phyloP scores from a whole-genome alignment of 2,797 vertebrate species.

The Phyllotis vaccarum region DNA sequence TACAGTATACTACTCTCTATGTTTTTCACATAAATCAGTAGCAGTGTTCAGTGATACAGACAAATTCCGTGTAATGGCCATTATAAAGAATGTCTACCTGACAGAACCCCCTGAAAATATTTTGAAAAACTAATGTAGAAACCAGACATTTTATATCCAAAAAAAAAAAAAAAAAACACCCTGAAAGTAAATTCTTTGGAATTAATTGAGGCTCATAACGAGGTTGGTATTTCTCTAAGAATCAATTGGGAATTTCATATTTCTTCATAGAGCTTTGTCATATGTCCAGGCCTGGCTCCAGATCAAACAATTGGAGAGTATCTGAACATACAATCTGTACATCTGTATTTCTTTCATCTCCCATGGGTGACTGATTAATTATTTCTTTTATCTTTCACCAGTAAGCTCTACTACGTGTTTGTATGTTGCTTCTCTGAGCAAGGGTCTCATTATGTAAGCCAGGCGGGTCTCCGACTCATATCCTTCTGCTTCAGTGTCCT shows the following conservation, averaged over 20 bases:
- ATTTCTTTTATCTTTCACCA: neutral
- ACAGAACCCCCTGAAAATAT: neutral
- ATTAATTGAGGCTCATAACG: constrained; percentile 43
- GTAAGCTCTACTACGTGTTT: neutral
- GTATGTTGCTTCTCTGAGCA: neutral
- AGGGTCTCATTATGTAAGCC: neutral
- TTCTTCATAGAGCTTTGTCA: constrained; percentile 18
- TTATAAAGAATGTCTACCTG: constrained; percentile 12
- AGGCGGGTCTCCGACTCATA: neutral
- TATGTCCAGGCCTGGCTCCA: neutral
- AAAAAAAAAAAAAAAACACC: constrained; percentile 44
- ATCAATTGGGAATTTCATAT: constrained; percentile 8
- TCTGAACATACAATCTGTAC: neutral
- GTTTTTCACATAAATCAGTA: neutral
- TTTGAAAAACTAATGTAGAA: constrained; percentile 54
- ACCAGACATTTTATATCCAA: constrained; percentile 1
- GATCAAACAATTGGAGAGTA: neutral
- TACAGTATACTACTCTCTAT: neutral
- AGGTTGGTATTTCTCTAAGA: constrained; percentile 18
- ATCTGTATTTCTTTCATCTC: constrained; percentile 26
- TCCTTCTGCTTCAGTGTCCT: neutral
- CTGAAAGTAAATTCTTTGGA: constrained; percentile 28
- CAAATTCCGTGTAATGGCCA: neutral
- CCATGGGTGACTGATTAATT: constrained; percentile 6
- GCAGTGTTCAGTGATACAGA: neutral